Base-by-base conservation (phyloP, 2,888 invertebrate genomes). In the Drosophila affinis region DNA sequence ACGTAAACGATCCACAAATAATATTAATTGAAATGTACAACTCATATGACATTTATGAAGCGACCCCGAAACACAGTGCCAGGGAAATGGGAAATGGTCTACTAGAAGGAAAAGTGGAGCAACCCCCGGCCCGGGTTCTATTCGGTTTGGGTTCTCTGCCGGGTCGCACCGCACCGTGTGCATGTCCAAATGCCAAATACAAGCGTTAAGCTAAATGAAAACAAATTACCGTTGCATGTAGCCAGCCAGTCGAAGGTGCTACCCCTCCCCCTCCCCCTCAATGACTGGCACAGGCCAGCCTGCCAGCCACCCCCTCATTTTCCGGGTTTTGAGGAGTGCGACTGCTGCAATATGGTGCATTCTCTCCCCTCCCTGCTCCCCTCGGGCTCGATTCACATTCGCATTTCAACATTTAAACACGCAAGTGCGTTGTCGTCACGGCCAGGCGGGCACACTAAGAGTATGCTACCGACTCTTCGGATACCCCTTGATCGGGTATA, bases 131-230 rank as follows among this genome's bases (percentile, higher is more conserved):
- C 76, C 64, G 72, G 80, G 53, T 65, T 24, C 24, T 0, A 4
- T 4, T 21, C 21, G 21, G 21, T 1, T 24, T 24, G 3, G 58
- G 65, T 52, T 59, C 4, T 34, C 12, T 21, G n/a, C n/a, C 2
- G 54, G 1, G 69, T 62, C 62, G 44, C 21, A 49, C 74, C 17
- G 52, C 74, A 72, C 49, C 77, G 75, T 80, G 84, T 86, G 85
- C 85, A 86, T 86, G 89, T 88, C 85, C 77, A 78, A 86, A 78
- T 79, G 80, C 82, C 86, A 79, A 85, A 82, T 77, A 82, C 77
- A 85, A 89, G 84, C 86, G 85, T 85, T 81, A 82, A 87, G 77
- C 88, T 89, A 87, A 86, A 86, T 86, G 89, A 86, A 87, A 87
- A 86, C 86, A 89, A 86, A 86, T 86, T 89, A 85, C 89, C 70